Evolutionary conservation across 2,797 vertebrate genomes (phyloP), one percentile per base, ranked within the genome.

Genomic region (Sebastes steindachneri): DNA sequence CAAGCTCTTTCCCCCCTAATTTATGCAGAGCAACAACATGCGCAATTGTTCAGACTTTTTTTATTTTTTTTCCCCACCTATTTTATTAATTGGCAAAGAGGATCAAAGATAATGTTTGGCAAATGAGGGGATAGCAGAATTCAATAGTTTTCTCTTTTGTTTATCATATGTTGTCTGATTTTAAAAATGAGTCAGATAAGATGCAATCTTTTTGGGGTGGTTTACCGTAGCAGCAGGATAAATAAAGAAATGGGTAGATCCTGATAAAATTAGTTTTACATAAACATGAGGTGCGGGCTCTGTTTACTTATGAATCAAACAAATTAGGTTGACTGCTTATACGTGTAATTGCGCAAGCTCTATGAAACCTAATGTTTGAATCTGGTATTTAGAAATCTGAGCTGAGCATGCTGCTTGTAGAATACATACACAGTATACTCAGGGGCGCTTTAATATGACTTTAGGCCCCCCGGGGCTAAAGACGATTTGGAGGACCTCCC

Each of bases 1-100:
- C 33, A 45, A 11, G 83, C 83, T 79, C 54, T 68, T 75, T 65
- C 67, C 68, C 35, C 35, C 55, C 58, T 79, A 55, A 84, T 83
- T 83, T 85, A 82, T 90, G 75, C 83, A 82, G 86, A 84, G 54
- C 53, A 91, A 73, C 64, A 79, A 23, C 77, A 72, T 17, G 26
- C 74, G 79, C 79, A 55, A 59, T 65, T 73, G 72, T 68, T 80
- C 19, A n/a, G 55, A 54, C 25, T 4, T 57, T 68, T 64, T 68
- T 4, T 3, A 15, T 15, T 51, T 51, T 51, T 53, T 53, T 53
- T 4, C 19, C 37, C n/a, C 19, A 9, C 48, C 55, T 37, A 19
- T 79, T 82, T 45, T 21, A 80, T 77, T 84, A 84, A 80, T 77
- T 77, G 65, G 72, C 53, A 79, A 48, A 77, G 2, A 58, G 55